phyloP scores from a whole-genome alignment of 2,888 invertebrate genomes.

The Abrostola tripartita region DNA sequence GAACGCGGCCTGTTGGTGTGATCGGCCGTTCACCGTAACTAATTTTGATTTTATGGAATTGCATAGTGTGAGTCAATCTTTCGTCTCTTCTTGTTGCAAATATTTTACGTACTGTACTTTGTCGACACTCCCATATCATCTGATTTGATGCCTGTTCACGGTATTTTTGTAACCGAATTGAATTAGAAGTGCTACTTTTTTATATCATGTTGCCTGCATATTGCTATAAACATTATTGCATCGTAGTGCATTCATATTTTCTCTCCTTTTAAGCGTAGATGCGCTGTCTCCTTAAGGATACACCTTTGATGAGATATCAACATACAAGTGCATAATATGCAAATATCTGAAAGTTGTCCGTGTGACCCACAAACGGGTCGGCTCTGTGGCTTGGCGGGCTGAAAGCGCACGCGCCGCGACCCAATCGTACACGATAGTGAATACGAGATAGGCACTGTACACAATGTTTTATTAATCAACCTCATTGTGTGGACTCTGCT shows the following conservation, averaged over 20 bases:
- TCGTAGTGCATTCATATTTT: conserved; percentile 47
- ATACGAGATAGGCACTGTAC: conserved; percentile 64
- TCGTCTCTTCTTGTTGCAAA: conserved; percentile 51
- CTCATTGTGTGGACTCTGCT: conserved; percentile 68
- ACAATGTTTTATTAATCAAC: conserved; percentile 81
- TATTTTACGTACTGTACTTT: conserved; percentile 35
- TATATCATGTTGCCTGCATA: neutral
- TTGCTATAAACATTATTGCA: conserved; percentile 8
- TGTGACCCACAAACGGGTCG: conserved; percentile 74
- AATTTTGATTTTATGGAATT: conserved; percentile 71
- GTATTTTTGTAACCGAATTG: conserved; percentile 16
- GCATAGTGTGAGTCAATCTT: conserved; percentile 60
- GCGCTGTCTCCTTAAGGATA: conserved; percentile 51
- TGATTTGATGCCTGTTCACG: conserved; percentile 9
- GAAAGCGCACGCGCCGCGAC: conserved; percentile 61
- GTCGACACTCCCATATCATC: conserved; percentile 49
- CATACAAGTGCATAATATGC: conserved; percentile 65
- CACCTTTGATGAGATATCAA: conserved; percentile 57
- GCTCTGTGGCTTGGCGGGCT: conserved; percentile 44
- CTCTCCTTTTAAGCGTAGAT: conserved; percentile 59
- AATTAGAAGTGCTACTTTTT: neutral
- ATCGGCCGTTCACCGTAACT: conserved; percentile 77
- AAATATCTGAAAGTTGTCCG: conserved; percentile 79
- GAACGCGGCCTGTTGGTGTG: conserved; percentile 58
- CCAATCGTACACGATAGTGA: conserved; percentile 56